phyloP scores from a whole-genome alignment of 2,113 vertebrate species.

The Scopus umbretta region DNA sequence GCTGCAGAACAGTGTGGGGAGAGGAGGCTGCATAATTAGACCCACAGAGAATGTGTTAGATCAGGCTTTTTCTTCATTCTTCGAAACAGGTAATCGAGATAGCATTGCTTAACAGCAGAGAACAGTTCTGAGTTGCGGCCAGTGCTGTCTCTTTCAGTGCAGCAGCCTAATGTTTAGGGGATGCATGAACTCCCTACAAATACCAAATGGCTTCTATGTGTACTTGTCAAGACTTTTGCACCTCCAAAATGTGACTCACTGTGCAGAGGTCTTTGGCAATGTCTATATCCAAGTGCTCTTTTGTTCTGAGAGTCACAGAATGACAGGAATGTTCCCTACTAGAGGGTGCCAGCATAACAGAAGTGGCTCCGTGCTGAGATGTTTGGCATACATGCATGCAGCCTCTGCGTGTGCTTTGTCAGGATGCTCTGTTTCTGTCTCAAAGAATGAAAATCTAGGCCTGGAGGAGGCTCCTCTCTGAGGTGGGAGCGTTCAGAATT shows the following conservation, averaged over 20 bases:
- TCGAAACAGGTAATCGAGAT: background rate
- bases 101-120: background rate
- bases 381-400: background rate
- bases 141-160: background rate
- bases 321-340: constrained; percentile 33
- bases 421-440: background rate
- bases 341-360: background rate
- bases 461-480: constrained; percentile 41
- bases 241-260: constrained; percentile 35
- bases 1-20: background rate
- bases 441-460: constrained; percentile 51
- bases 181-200: background rate
- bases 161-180: background rate
- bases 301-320: constrained; percentile 33
- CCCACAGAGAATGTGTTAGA: background rate
- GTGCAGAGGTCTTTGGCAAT: constrained; percentile 8
- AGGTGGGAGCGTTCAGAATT: constrained; percentile 54
- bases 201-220: background rate
- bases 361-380: background rate
- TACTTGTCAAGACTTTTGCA: background rate
- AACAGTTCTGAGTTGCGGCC: background rate
- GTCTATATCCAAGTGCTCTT: background rate
- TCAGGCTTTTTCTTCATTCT: background rate
- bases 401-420: background rate
- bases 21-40: background rate